Evolutionary conservation across 1,140 invertebrate genomes (phyloP).

Genomic region (Philopotamus ludificatus): DNA sequence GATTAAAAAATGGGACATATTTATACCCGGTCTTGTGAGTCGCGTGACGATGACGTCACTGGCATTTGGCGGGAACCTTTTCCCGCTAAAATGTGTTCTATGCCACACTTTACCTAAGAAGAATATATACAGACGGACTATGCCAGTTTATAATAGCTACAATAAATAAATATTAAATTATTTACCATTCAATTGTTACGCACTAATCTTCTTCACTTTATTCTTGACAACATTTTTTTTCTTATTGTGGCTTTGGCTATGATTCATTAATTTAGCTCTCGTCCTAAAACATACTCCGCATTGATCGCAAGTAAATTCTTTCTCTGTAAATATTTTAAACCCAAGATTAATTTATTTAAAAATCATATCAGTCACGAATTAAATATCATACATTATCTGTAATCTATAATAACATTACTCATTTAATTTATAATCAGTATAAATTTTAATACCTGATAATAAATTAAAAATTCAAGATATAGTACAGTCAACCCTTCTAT

Average conservation of each 20-base stretch:
- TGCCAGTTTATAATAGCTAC: neutral
- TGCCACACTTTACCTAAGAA: no score
- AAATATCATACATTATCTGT: neutral
- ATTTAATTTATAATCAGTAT: neutral
- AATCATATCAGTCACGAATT: neutral
- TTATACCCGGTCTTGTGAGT: no score
- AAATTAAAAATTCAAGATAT: no score
- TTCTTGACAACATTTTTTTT: neutral
- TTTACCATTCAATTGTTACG: neutral
- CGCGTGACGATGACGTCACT: neutral
- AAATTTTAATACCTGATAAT: neutral
- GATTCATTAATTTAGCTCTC: conserved; percentile 28
- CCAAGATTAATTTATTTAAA: neutral
- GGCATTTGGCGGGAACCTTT: no score
- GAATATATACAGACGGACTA: neutral
- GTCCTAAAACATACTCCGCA: conserved; percentile 33
- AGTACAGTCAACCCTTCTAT: no score
- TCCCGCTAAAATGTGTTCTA: no score
- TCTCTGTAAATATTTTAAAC: conserved; percentile 23
- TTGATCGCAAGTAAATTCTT: conserved; percentile 30
- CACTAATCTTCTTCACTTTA: neutral
- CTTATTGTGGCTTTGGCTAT: conserved; percentile 23
- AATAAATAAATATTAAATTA: neutral
- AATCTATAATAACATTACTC: neutral
- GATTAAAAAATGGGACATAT: no score